Base-by-base conservation (phyloP, 35 echinoderm and acorn worm species). In the Lytechinus variegatus region DNA sequence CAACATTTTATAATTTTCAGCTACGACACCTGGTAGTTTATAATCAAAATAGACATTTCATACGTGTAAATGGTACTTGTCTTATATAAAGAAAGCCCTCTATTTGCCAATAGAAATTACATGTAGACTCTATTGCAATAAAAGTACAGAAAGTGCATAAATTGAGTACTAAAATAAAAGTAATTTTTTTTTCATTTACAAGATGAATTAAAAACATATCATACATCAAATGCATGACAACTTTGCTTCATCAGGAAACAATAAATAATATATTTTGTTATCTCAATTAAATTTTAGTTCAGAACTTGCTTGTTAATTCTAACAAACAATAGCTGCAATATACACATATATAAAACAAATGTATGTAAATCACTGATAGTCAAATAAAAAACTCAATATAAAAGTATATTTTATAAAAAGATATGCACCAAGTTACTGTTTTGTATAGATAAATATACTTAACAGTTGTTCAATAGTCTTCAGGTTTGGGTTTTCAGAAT, bases 81-180 rank as follows among this genome's bases (percentile, higher is more conserved):
- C n/a, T 79, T 79, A 79, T 21, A 79, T 24, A 71, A 79, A 79
- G 66, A 79, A 79, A 79, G 66, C 66, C 66, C 66, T 79, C 66
- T 79, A 24, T 79, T 79, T 4, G 66, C 24, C 19, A 24, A 79
- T 79, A 79, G 66, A 7, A 79, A 79, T 79, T 79, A 44, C 33
- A 44, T 44, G 33, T 44, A 79, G 19, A 79, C 66, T 71, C 0
- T 79, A 79, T 79, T 79, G 66, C 66, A 79, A 79, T 79, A 24
- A 79, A 5, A 79, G 66, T 79, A 79, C 66, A 16, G 66, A 79
- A 79, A 58, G 56, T 79, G 66, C 66, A 79, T 24, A 16, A 79
- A 16, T 79, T 79, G 19, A 79, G 66, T 79, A 79, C 66, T 79
- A 79, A 79, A 79, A 79, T 79, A 79, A 79, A 24, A 79, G 61